Evolutionary conservation across 2,888 invertebrate genomes (phyloP), one percentile per base, ranked within the genome.

Genomic region (Trachelus stipa): DNA sequence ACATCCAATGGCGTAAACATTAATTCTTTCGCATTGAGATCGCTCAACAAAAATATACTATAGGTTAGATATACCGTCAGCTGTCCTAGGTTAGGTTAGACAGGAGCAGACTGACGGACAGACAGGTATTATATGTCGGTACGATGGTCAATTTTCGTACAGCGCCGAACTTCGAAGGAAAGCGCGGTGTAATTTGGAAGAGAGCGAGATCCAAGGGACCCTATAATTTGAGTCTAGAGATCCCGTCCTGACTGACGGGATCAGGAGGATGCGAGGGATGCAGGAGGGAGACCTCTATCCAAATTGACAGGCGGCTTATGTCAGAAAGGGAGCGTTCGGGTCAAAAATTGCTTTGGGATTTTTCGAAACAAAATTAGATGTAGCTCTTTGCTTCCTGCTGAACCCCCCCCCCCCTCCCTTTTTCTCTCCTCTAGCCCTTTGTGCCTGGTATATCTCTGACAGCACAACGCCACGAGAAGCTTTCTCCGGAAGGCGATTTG

Each of bases 181-280:
- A 78, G 75, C 71, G 71, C 68, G 78, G 78, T 78, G 73, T 74
- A 78, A 78, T 78, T 78, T 78, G 40, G 71, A 73, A 73, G 76
- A 73, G 73, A 78, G 73, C 78, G 31, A 69, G 69, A 30, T 31
- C 69, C 31, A 69, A 78, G 74, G 71, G 69, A 78, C 78, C 78
- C 78, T 78, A 76, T 78, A 78, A 78, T 78, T 78, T 78, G 71
- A 78, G 78, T 69, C 78, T 69, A 73, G 69, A 76, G 74, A 78
- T 33, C 12, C 69, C 68, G 30, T 76, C 73, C 68, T 76, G 78
- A 78, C 74, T 78, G 78, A 78, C 78, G 78, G 68, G 78, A 78
- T 69, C 69, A 30, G 69, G 33, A 69, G 69, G 69, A n/a, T 69
- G 30, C 69, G 30, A 33, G n/a, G 69, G 69, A 11, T 9, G 69